Conservation (phyloP, 2,888 invertebrate genomes). For the Microctonus hyperodae region DNA sequence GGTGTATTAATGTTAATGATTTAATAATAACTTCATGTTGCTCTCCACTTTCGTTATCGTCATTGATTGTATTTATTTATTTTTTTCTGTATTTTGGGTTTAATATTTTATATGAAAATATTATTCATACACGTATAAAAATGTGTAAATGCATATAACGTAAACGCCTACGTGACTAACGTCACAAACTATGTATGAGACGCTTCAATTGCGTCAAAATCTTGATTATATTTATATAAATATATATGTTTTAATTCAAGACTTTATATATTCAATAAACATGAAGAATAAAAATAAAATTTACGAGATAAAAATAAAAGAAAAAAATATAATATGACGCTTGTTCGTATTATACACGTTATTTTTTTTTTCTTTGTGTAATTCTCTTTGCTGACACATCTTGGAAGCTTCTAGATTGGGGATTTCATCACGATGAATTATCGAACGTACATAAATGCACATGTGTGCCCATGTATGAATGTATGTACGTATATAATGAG, state of each 20-base stretch:
- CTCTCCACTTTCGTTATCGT: too few species aligned
- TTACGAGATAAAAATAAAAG: not conserved
- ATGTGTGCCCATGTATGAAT: not conserved
- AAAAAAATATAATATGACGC: too few species aligned
- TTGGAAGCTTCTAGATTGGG: not conserved
- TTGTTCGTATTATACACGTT: too few species aligned
- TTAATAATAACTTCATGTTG: too few species aligned
- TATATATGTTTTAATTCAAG: not conserved
- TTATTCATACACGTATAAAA: too few species aligned
- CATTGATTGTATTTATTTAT: too few species aligned
- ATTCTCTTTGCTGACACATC: not conserved
- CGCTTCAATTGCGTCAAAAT: not conserved
- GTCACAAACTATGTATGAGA: not conserved
- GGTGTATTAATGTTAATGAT: too few species aligned
- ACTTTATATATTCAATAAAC: not conserved
- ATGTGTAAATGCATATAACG: not conserved
- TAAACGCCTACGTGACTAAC: conserved; percentile 5
- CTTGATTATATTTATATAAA: not conserved
- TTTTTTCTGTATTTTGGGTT: too few species aligned
- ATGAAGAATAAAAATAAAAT: not conserved
- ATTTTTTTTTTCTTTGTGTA: not conserved
- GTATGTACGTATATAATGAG: not conserved
- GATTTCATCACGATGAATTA: conserved; percentile 15
- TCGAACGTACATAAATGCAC: not conserved
- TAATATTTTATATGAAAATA: too few species aligned